Conservation (phyloP, 2,888 invertebrate species). For the Melanargia galathea region DNA sequence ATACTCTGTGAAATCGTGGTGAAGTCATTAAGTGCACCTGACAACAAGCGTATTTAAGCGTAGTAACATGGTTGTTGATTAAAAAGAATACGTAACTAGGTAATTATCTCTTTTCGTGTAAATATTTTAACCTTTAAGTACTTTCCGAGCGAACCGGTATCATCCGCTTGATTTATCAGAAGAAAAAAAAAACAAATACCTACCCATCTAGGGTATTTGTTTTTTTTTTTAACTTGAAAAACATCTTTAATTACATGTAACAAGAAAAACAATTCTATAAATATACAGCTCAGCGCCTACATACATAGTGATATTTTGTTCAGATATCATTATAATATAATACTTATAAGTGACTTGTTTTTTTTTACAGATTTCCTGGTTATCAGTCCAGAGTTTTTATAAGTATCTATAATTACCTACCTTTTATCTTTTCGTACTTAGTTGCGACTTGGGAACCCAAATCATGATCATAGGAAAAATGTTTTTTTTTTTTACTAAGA, state of each 20-base stretch:
- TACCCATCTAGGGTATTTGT: neutral
- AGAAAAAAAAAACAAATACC: neutral
- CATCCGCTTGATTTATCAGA: constrained; percentile 6
- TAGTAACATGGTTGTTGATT: constrained; percentile 16
- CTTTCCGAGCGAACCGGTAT: constrained; percentile 2
- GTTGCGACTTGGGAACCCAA: constrained; percentile 13
- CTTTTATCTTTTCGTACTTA: constrained; percentile 2
- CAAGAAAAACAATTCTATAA: constrained; percentile 23
- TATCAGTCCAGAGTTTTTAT: constrained; percentile 11
- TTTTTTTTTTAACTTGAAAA: constrained; percentile 7
- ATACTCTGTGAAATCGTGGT: no score
- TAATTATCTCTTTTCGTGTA: neutral
- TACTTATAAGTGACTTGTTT: constrained; percentile 20
- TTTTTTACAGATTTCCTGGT: constrained; percentile 24
- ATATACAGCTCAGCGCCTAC: constrained; percentile 20
- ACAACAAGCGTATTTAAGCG: neutral
- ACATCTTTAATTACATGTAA: constrained; percentile 7
- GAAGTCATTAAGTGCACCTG: no score
- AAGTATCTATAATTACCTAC: constrained; percentile 1
- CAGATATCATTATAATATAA: constrained; percentile 21
- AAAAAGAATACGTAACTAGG: neutral
- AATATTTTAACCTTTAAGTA: constrained; percentile 10
- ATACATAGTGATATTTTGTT: constrained; percentile 24
- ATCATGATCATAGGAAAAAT: neutral
- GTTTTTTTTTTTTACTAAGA: no score